Conservation (phyloP, 2,888 invertebrate genomes). For the Cantharis lateralis region DNA sequence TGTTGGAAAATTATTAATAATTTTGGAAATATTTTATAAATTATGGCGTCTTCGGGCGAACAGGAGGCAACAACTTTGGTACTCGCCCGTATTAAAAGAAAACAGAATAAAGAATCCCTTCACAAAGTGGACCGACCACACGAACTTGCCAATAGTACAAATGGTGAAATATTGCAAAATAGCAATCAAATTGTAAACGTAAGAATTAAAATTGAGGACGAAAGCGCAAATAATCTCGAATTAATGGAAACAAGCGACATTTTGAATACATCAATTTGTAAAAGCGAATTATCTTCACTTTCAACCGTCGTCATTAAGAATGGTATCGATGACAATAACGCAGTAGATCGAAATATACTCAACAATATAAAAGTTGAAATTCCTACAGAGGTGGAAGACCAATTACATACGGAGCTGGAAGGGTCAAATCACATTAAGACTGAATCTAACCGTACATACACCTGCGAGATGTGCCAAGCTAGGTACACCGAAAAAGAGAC, state of each 20-base stretch:
- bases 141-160: background rate
- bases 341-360: background rate
- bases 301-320: background rate
- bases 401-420: background rate
- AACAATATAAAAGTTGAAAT: background rate
- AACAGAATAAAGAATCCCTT: background rate
- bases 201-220: background rate
- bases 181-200: background rate
- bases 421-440: background rate
- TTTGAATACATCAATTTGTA: background rate
- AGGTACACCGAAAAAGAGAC: background rate
- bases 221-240: background rate
- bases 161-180: background rate
- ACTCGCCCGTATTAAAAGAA: background rate
- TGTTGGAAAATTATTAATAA: background rate
- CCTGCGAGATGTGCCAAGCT: background rate
- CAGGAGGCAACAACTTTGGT: background rate
- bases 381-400: background rate
- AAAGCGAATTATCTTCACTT: background rate
- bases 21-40: background rate
- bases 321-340: background rate
- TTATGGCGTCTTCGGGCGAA: background rate
- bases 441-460: background rate
- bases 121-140: background rate
- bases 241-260: background rate